phyloP scores from a whole-genome alignment of 2,888 invertebrate genomes.

The Drosophila prostipennis region DNA sequence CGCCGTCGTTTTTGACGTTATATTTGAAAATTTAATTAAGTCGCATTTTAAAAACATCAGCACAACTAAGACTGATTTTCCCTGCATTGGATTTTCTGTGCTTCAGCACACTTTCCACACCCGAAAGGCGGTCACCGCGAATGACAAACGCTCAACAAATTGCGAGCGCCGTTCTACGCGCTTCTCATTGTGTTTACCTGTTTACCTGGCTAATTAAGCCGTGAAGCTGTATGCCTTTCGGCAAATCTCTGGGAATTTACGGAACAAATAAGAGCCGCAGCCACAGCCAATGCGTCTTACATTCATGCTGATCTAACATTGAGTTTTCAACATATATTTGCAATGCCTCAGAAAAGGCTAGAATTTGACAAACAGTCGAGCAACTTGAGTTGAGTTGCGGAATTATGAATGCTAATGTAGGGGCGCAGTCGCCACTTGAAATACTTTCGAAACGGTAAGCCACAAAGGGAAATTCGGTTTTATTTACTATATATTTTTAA shows the following conservation, averaged over 20 bases:
- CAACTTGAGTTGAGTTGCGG: neutral
- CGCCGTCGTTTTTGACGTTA: conserved; percentile 23
- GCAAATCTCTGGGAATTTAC: conserved; percentile 21
- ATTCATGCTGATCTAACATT: conserved; percentile 26
- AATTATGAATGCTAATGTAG: conserved; percentile 3
- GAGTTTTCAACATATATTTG: conserved; percentile 31
- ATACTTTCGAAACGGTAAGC: too few species aligned
- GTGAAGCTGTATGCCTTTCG: conserved; percentile 22
- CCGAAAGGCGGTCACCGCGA: neutral
- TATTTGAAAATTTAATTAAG: conserved; percentile 4
- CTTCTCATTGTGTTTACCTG: neutral
- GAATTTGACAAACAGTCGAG: neutral
- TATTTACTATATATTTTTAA: neutral
- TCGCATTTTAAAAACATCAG: neutral
- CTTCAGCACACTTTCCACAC: conserved; percentile 6
- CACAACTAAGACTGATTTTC: conserved; percentile 3
- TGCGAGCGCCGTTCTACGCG: conserved; percentile 2
- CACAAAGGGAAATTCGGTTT: too few species aligned
- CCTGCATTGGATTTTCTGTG: neutral
- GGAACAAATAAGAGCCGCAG: conserved; percentile 23
- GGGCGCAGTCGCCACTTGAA: neutral
- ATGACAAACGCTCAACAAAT: neutral
- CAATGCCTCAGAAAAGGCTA: neutral
- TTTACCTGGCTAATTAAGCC: conserved; percentile 16
- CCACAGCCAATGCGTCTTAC: conserved; percentile 2